Base-by-base conservation (phyloP, 2,113 vertebrate species). In the Choloepus hoffmanni region DNA sequence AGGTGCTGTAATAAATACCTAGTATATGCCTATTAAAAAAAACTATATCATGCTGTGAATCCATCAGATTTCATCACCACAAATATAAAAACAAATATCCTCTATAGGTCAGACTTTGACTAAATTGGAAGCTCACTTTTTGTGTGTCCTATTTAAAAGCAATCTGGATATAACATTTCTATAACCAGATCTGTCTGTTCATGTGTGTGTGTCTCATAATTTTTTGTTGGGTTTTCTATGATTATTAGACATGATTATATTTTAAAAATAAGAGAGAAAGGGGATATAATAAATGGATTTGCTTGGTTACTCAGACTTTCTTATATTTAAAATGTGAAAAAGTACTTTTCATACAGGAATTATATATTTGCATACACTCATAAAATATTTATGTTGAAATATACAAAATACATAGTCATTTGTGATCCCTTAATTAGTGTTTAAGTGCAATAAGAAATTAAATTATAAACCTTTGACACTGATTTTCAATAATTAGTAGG, bases 361-460 rank as follows among this genome's bases (percentile, higher is more conserved):
- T 92, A 93, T 63, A 65, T 78, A 95, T 81, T 90, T 95, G 62
- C 65, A 95, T 95, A 85, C 93, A 92, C 67, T 62, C 92, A 83
- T 81, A 86, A 90, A 97, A 96, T 94, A 97, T 91, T 96, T 96
- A 97, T 92, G 76, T 65, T 72, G 82, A 97, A 97, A 93, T 60
- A 95, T 2, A 95, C 58, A 97, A 97, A 96, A 96, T 77, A 40
- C 53, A 90, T 84, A 84, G 73, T 62, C 91, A 95, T 84, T 91
- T 28, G 60, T 90, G 96, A 97, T 72, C 85, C 85, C 89, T 93
- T 97, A 98, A 98, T 97, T 92, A 96, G 89, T 94, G 78, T 98
- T 96, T 72, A 96, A 96, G 83, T 96, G 92, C 91, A 97, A 92
- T 97, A 97, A 94, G 79, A 97, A 95, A 68, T 96, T 97, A 98